phyloP scores from a whole-genome alignment of 2,888 invertebrate genomes.

The Xylophagus ater region DNA sequence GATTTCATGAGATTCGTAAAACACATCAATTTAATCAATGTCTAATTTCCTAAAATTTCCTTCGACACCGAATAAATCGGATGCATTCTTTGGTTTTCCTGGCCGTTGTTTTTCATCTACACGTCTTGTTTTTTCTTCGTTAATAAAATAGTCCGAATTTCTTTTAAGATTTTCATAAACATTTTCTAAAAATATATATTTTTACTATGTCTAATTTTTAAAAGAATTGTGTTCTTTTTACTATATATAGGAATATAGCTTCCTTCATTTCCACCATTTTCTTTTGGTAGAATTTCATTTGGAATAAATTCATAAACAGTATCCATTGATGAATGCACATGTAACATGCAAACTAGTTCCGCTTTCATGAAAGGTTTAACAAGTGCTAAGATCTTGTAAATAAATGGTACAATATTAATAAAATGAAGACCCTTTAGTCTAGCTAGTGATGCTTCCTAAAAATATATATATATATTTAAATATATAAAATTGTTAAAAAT shows the following conservation, averaged over 20 bases:
- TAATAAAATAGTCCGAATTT: constrained; percentile 34
- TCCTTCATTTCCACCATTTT: constrained; percentile 47
- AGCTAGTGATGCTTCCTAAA: constrained; percentile 55
- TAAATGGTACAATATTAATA: constrained; percentile 54
- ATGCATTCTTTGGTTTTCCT: constrained; percentile 46
- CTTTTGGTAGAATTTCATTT: constrained; percentile 48
- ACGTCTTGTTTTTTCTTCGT: constrained; percentile 44
- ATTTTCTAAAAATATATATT: constrained; percentile 1
- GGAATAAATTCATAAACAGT: constrained; percentile 45
- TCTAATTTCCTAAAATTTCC: constrained; percentile 57
- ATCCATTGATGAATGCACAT: constrained; percentile 44
- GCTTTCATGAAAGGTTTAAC: constrained; percentile 66
- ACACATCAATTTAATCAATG: constrained; percentile 45
- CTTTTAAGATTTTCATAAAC: background rate
- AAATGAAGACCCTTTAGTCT: constrained; percentile 59
- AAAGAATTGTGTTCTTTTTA: constrained; percentile 23
- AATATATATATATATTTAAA: no score
- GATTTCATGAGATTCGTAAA: no score
- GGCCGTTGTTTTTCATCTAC: constrained; percentile 46
- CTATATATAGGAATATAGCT: constrained; percentile 28
- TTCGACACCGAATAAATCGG: constrained; percentile 48
- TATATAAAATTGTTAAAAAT: no score
- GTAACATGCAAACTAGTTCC: constrained; percentile 43
- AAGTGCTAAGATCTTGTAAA: constrained; percentile 57
- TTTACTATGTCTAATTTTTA: background rate